Evolutionary conservation across 2,888 invertebrate genomes (phyloP).

Genomic region (Yponomeuta evonymella): DNA sequence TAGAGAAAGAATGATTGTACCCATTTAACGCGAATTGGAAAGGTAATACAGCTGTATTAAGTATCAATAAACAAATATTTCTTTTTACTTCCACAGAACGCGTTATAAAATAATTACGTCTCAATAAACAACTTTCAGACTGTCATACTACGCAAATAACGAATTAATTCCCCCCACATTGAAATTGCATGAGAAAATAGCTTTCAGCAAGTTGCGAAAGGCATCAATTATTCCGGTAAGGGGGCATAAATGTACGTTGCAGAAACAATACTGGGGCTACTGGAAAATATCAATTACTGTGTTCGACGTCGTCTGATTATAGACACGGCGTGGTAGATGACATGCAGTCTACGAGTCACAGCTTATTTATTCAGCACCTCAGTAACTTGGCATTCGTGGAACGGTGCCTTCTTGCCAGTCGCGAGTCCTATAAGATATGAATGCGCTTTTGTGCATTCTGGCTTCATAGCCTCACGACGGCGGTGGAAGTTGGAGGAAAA

Average conservation of each 20-base stretch:
- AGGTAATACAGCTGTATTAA: no score
- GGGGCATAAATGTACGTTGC: background rate
- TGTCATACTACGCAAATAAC: background rate
- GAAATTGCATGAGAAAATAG: background rate
- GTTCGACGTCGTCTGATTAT: background rate
- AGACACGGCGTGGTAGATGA: background rate
- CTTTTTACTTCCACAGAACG: no score
- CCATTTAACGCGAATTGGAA: no score
- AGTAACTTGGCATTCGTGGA: background rate
- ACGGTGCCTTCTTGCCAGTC: no score
- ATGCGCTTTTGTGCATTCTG: no score
- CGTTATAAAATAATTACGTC: no score
- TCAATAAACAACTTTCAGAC: background rate
- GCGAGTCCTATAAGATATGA: no score
- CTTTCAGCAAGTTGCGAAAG: background rate
- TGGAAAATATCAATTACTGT: slow-evolving; percentile 1
- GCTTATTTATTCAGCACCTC: background rate
- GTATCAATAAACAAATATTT: no score
- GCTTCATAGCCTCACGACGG: no score
- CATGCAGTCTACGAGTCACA: background rate
- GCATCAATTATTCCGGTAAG: background rate
- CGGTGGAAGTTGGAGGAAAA: no score
- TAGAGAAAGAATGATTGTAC: no score
- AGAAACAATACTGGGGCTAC: background rate
- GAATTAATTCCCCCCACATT: background rate